Evolutionary conservation across 2,888 invertebrate genomes (phyloP), one percentile per base, ranked within the genome.

Genomic region (Mycalesis mineus): DNA sequence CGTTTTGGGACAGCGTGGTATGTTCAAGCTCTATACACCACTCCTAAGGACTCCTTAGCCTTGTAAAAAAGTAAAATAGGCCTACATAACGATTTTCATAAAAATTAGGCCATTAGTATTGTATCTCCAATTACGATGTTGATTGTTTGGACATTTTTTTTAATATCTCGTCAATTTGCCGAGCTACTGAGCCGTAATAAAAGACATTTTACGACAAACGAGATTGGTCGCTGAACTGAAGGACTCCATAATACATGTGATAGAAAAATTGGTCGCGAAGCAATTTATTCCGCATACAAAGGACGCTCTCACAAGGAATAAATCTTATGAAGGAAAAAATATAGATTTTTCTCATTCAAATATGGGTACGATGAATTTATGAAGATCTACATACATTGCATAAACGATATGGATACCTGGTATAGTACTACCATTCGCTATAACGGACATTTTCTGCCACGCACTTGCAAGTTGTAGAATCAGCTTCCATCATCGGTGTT

Each of bases 191-290:
- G 8, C 55, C 22, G 42, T 15, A 37, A 44, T 37, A 44, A 50
- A 44, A 28, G 49, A 36, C 42, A 50, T 33, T 13, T 40, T 39
- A 56, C 14, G 36, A 49, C 42, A 56, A 44, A 56, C 49, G 28
- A 42, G 55, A 42, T 14, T 29, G 14, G 14, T 39, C 36, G 14
- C 36, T 45, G 29, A 28, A 28, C 45, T 47, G 33, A 45, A 31
- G 47, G 15, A 31, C 33, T 9, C 8, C 47, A 11, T 11, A 47
- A 33, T 15, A 9, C 6, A 9, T 47, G 31, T 31, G 47, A 47
- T 47, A 33, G 47, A 47, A 47, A 22, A 47, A 47, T 33, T 44
- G 45, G 29, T 33, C 47, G 33, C 14, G 15, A 13, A 28, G 45
- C 33, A 47, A 47, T 47, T 47, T 47, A 11, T 31, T 33, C 33